These are phyloP conservation scores for Petroica traversi DNA, from an alignment of 2,113 vertebrate genomes.

Conservation along the genomic window DNA sequence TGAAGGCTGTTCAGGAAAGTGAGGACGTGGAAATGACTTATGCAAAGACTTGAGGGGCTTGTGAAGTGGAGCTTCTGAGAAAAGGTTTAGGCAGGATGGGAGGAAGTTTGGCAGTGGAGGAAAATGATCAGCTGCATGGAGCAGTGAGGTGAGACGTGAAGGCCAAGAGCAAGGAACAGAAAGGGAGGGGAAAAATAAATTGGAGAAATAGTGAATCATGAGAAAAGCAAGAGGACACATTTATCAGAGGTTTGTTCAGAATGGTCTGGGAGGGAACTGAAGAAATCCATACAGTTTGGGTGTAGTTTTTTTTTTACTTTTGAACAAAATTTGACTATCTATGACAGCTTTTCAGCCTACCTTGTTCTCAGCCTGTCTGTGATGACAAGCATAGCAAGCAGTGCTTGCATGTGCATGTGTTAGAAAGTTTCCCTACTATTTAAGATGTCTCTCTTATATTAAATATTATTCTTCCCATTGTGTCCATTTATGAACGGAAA, in stretches of 20 bases:
- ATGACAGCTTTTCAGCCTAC: not conserved
- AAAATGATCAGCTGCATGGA: not conserved
- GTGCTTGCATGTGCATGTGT: not conserved
- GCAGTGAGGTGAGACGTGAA: not conserved
- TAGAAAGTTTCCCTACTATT: not conserved
- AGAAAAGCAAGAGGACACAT: not conserved
- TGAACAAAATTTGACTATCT: not conserved
- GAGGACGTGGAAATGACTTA: not conserved
- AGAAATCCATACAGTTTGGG: not conserved
- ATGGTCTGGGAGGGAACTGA: not conserved
- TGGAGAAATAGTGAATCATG: not conserved
- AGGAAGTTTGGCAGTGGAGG: not conserved
- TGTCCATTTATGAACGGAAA: not conserved
- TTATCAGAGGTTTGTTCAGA: not conserved
- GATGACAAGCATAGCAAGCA: not conserved
- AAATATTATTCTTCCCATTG: not conserved
- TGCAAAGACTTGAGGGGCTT: not conserved
- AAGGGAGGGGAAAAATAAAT: not conserved
- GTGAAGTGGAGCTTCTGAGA: not conserved
- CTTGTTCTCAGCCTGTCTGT: not conserved
- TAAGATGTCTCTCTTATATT: not conserved
- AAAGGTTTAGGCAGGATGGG: not conserved
- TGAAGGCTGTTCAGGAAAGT: not conserved
- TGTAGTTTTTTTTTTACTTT: not conserved
- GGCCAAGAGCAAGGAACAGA: not conserved